Base-by-base conservation (phyloP, 2,888 invertebrate genomes). In the Yponomeuta malinellus region DNA sequence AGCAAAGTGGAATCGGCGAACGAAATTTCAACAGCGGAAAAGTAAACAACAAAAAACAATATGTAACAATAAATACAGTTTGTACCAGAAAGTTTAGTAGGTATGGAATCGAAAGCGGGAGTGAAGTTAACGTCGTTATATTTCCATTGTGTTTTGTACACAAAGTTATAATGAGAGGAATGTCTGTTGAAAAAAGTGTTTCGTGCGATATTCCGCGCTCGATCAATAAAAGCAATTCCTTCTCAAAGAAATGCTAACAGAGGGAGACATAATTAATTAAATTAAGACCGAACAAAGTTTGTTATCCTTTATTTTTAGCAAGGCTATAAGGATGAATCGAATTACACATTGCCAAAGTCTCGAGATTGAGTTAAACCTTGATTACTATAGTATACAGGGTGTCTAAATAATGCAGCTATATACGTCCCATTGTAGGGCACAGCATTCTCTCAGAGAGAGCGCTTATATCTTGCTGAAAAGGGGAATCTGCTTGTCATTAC, bases 241-340 rank as follows among this genome's bases (percentile, higher is more conserved):
- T 23, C 52, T 52, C 59, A 29, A 67, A 52, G 64, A 67, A 59
- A 52, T 52, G 59, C 2, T 29, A 74, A 73, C 76, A 75, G 73
- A 75, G 76, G 78, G 77, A 77, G 80, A 80, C 80, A 78, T 79
- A 82, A 85, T 83, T 85, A 85, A 84, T 84, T 85, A 81, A 84
- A 86, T 85, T 83, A 85, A 84, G 80, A 77, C 78, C 76, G 83
- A 79, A 82, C 82, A 79, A 84, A 84, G 80, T 84, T 83, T 80
- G 78, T 77, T 79, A 81, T 81, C 82, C 79, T 78, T 80, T 80
- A 79, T 83, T 83, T 79, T 83, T 78, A 80, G 81, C 78, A 76
- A 72, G 73, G 72, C 37, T 69, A 23, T 68, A n/a, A 15, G 43
- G 48, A 68, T 68, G 52, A 68, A 68, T 68, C 52, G 48, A 43